phyloP scores from a whole-genome alignment of 2,113 vertebrate species.

The Hippocampus comes region DNA sequence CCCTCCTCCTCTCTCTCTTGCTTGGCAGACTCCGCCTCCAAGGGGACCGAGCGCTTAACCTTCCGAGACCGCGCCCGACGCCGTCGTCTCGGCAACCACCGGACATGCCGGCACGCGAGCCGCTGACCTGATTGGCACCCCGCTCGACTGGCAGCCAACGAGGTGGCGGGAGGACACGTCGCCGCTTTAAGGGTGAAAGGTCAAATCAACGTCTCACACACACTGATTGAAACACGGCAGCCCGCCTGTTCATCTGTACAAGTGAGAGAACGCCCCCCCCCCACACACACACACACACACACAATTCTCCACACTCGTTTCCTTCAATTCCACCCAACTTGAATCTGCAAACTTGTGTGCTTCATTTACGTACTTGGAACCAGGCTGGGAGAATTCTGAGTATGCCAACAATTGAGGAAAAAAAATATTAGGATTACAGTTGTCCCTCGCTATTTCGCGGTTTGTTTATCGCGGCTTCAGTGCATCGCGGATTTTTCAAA shows the following conservation, averaged over 20 bases:
- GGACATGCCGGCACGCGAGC: slow-evolving; percentile 41
- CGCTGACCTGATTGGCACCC: slow-evolving; percentile 58
- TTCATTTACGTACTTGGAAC: too few species aligned
- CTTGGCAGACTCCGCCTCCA: slow-evolving; percentile 35
- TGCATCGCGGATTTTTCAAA: too few species aligned
- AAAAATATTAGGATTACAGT: too few species aligned
- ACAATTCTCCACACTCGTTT: too few species aligned
- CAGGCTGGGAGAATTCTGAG: too few species aligned
- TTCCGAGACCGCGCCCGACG: not conserved
- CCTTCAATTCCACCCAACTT: too few species aligned
- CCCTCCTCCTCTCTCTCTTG: slow-evolving; percentile 24
- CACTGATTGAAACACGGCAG: slow-evolving; percentile 12
- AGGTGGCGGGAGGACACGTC: slow-evolving; percentile 42
- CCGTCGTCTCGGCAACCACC: slow-evolving; percentile 14
- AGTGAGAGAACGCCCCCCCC: too few species aligned
- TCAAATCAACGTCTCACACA: slow-evolving; percentile 14
- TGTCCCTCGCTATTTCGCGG: too few species aligned
- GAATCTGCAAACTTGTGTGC: too few species aligned
- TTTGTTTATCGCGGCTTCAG: too few species aligned
- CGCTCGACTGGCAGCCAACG: slow-evolving; percentile 1
- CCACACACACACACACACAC: too few species aligned
- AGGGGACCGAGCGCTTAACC: not conserved
- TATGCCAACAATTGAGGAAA: too few species aligned
- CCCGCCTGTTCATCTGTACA: slow-evolving; percentile 10
- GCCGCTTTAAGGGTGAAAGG: slow-evolving; percentile 29